These are phyloP conservation scores for Drosophila paulistorum DNA, from an alignment of 1,140 invertebrate genomes.

Conservation along the genomic window DNA sequence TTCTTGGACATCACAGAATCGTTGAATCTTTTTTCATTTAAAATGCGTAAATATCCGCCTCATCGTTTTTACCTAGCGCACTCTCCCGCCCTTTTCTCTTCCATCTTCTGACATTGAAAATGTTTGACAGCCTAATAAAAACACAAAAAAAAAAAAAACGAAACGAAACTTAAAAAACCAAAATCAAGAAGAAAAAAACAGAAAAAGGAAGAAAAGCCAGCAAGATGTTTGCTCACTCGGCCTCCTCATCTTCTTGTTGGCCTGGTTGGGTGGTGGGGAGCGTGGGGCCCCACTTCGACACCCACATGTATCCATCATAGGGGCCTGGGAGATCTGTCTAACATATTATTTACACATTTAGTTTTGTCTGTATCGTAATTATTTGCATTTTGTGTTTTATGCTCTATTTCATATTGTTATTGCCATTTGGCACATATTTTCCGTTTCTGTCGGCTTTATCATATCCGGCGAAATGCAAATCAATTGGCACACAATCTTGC, in stretches of 20 bases:
- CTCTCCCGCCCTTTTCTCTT: background rate
- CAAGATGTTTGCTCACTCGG: background rate
- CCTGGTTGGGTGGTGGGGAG: too few species aligned
- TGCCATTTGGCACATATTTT: slow-evolving; percentile 30
- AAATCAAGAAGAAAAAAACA: background rate
- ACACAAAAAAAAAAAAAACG: background rate
- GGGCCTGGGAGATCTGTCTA: too few species aligned
- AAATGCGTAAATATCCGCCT: background rate
- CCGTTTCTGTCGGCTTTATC: slow-evolving; percentile 47
- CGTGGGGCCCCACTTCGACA: too few species aligned
- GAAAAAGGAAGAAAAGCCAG: background rate
- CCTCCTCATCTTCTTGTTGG: too few species aligned
- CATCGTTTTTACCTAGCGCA: background rate
- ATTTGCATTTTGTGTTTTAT: too few species aligned
- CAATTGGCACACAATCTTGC: slow-evolving; percentile 78
- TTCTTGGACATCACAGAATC: too few species aligned
- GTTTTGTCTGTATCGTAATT: too few species aligned
- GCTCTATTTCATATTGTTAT: slow-evolving; percentile 9
- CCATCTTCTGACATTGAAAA: slow-evolving; percentile 21
- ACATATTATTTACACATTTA: too few species aligned
- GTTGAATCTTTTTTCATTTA: too few species aligned
- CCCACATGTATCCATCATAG: too few species aligned
- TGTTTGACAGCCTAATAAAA: slow-evolving; percentile 22
- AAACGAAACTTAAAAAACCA: background rate
- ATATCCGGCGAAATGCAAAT: slow-evolving; percentile 65